Percentiles rank a stretch among this genome's conserved stretches.
Conservation (phyloP, 2,888 invertebrate species). For the Rugalucina vietnamica region DNA sequence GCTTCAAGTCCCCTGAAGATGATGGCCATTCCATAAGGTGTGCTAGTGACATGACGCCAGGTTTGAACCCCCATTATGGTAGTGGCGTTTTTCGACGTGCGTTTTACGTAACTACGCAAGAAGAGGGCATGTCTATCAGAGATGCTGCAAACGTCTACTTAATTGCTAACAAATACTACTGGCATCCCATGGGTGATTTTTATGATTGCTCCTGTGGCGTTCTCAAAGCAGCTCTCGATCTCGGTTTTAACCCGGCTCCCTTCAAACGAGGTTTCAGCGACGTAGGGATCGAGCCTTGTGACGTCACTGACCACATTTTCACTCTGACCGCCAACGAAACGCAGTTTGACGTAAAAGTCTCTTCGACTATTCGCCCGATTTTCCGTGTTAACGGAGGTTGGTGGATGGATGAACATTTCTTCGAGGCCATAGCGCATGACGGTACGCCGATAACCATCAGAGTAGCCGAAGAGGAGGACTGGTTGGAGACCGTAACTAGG, state of each 20-base stretch:
- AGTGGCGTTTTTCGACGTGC: conserved; percentile 70
- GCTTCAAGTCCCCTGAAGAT: conserved; percentile 62
- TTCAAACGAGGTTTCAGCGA: conserved; percentile 61
- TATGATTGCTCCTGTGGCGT: conserved; percentile 69
- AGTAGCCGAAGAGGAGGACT: background rate
- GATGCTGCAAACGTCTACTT: conserved; percentile 66
- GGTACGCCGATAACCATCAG: background rate
- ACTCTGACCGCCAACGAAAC: conserved; percentile 54
- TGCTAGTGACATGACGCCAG: conserved; percentile 50
- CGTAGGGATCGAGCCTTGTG: conserved; percentile 69
- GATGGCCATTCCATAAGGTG: conserved; percentile 67
- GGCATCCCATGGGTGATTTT: conserved; percentile 63
- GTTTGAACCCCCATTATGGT: conserved; percentile 65
- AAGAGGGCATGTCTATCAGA: conserved; percentile 51
- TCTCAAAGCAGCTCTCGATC: conserved; percentile 68
- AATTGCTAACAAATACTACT: conserved; percentile 70
- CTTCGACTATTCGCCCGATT: conserved; percentile 50
- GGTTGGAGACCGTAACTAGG: background rate
- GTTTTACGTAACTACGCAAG: conserved; percentile 63
- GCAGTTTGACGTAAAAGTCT: conserved; percentile 49
- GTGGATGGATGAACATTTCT: conserved; percentile 38
- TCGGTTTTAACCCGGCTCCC: conserved; percentile 56
- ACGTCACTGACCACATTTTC: conserved; percentile 54
- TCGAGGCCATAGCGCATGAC: background rate
- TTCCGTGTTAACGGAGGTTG: conserved; percentile 56